phyloP scores from a whole-genome alignment of 1,140 invertebrate species.

The Sitophilus oryzae region DNA sequence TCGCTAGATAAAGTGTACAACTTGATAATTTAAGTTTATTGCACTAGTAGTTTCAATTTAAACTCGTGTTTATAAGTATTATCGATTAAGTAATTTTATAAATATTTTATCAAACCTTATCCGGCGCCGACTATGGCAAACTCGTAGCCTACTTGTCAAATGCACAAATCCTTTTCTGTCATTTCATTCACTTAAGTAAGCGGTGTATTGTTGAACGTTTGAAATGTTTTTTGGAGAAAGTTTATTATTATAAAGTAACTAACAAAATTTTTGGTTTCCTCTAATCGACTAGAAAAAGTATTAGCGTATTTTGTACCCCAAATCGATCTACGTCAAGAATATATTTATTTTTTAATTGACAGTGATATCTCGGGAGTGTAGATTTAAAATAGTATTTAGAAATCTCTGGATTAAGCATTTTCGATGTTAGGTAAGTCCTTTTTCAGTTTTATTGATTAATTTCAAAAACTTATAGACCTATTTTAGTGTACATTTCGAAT shows the following conservation, averaged over 20 bases:
- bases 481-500: too few species aligned
- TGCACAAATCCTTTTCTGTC: not conserved
- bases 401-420: constrained; percentile 18
- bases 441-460: too few species aligned
- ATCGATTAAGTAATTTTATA: constrained; percentile 1
- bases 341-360: not conserved
- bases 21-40: too few species aligned
- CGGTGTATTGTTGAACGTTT: not conserved
- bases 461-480: not conserved
- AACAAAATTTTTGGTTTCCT: not conserved
- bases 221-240: constrained; percentile 16
- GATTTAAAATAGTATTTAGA: constrained; percentile 5
- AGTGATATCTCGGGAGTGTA: not conserved
- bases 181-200: not conserved
- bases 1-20: too few species aligned
- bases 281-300: too few species aligned
- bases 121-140: not conserved
- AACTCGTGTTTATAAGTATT: not conserved
- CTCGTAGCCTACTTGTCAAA: not conserved
- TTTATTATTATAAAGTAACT: not conserved
- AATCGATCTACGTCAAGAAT: too few species aligned
- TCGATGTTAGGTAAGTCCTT: constrained; percentile 36
- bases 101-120: not conserved
- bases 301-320: too few species aligned
- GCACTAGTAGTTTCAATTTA: too few species aligned